phyloP scores from a whole-genome alignment of 2,888 invertebrate species.

The Acanthopleura granulata region DNA sequence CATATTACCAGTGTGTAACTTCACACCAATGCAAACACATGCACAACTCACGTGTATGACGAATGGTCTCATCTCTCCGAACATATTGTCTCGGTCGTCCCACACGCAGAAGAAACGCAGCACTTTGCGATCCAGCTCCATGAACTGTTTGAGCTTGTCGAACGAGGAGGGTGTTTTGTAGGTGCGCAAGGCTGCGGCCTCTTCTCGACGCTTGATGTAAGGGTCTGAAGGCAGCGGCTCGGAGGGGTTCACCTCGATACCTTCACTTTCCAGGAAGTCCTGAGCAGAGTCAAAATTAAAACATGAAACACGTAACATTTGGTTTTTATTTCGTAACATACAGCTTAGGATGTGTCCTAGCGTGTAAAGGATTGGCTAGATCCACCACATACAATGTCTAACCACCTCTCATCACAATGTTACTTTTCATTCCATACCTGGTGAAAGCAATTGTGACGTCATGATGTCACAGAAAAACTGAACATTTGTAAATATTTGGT shows the following conservation, averaged over 20 bases:
- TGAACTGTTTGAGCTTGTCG: slow-evolving; percentile 79
- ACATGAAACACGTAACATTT: too few species aligned
- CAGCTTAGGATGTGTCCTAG: too few species aligned
- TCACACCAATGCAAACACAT: too few species aligned
- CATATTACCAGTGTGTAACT: too few species aligned
- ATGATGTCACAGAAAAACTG: too few species aligned
- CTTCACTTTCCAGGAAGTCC: slow-evolving; percentile 88
- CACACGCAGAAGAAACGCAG: slow-evolving; percentile 73
- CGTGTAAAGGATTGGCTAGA: too few species aligned
- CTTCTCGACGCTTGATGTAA: slow-evolving; percentile 71
- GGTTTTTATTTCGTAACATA: too few species aligned
- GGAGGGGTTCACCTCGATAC: slow-evolving; percentile 79
- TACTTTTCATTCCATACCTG: too few species aligned
- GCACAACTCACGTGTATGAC: slow-evolving; percentile 76
- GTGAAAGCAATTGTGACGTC: too few species aligned
- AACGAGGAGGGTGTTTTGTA: slow-evolving; percentile 66
- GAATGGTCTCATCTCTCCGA: slow-evolving; percentile 73
- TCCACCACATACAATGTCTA: too few species aligned
- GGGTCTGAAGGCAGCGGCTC: slow-evolving; percentile 82
- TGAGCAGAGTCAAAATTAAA: slow-evolving; percentile 57
- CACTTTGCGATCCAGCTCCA: slow-evolving; percentile 85
- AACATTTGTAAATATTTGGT: too few species aligned
- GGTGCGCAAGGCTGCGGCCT: slow-evolving; percentile 58
- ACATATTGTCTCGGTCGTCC: slow-evolving; percentile 71
- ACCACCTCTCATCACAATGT: too few species aligned